Evolutionary conservation across 1,140 invertebrate genomes (phyloP).

Genomic region (Globodera rostochiensis): DNA sequence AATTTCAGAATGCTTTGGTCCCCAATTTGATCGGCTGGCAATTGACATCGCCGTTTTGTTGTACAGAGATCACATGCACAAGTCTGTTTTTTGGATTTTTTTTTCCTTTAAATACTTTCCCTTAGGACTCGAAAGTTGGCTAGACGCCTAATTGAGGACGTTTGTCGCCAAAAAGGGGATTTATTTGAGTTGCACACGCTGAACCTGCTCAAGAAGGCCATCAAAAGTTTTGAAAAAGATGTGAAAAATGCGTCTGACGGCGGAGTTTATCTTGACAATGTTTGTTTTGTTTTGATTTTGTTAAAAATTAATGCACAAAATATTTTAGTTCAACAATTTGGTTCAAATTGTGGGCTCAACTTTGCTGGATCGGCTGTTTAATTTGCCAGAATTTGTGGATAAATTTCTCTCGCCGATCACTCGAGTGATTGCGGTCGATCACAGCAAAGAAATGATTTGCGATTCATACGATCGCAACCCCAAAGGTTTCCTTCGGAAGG

Average conservation of each 20-base stretch:
- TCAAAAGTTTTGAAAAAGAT: constrained; percentile 21
- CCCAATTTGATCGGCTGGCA: not conserved
- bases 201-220: not conserved
- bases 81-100: not conserved
- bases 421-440: not conserved
- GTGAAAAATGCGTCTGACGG: constrained; percentile 14
- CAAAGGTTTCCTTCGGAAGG: not conserved
- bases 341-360: not conserved
- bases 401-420: not conserved
- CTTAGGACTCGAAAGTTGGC: not conserved
- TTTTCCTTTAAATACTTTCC: not conserved
- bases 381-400: not conserved
- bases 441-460: constrained; percentile 10
- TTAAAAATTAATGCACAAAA: not conserved
- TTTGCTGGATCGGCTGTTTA: constrained; percentile 1
- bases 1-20: not conserved
- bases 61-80: constrained; percentile 3
- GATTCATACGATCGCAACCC: not conserved
- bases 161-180: not conserved
- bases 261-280: constrained; percentile 10
- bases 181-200: constrained; percentile 10
- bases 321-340: constrained; percentile 8
- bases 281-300: not conserved
- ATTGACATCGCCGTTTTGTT: constrained; percentile 11
- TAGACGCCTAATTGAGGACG: constrained; percentile 1